Percentiles rank a stretch among this genome's conserved stretches.
These are phyloP conservation scores for Ciconia boyciana DNA, from an alignment of 2,113 vertebrate genomes.

Conservation along the genomic window DNA sequence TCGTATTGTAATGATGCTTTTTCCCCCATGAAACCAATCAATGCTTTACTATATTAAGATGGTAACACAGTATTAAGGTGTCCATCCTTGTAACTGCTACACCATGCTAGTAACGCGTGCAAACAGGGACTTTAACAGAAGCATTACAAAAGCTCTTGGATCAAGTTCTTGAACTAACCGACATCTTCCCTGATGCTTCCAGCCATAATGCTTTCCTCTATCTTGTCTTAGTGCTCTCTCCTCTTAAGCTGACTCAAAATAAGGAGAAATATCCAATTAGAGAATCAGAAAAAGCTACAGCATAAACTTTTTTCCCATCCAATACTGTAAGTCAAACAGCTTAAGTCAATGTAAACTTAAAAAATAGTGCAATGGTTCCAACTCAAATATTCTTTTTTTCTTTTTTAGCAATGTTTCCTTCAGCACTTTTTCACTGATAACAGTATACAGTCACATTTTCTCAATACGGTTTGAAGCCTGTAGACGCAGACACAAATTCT, in stretches of 20 bases:
- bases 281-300: background rate
- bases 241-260: background rate
- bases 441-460: background rate
- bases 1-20: fast-evolving
- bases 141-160: background rate
- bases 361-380: background rate
- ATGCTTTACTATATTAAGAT: fast-evolving
- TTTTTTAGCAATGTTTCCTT: background rate
- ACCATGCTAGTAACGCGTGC: background rate
- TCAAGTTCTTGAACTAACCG: background rate
- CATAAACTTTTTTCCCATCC: no score
- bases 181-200: background rate
- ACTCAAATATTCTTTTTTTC: background rate
- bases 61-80: background rate
- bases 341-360: background rate
- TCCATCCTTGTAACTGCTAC: background rate
- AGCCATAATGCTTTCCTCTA: background rate
- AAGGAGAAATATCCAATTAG: background rate
- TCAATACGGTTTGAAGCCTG: background rate
- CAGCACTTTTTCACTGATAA: background rate
- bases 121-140: background rate
- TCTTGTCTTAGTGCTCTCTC: background rate
- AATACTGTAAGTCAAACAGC: background rate
- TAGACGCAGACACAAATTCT: background rate
- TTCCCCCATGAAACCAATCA: no score